phyloP scores from a whole-genome alignment of 2,113 vertebrate species.

The Mellivora capensis region DNA sequence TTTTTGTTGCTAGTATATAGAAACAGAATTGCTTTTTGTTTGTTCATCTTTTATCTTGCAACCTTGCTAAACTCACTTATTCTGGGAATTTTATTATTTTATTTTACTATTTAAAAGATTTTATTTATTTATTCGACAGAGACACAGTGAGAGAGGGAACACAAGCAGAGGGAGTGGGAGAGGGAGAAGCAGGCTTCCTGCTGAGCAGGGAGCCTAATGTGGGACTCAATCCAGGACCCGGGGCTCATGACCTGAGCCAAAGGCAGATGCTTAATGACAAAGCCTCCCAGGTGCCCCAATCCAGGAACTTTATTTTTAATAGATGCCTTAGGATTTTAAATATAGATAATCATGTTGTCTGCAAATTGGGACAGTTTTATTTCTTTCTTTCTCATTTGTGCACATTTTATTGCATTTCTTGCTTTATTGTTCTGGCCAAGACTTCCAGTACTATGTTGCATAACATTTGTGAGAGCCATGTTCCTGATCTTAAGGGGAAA shows the following conservation, averaged over 20 bases:
- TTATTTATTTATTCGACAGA: no score
- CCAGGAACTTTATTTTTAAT: neutral
- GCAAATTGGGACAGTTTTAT: neutral
- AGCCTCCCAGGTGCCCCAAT: no score
- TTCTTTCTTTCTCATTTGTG: neutral
- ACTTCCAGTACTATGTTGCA: neutral
- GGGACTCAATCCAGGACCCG: no score
- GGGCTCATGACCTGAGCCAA: no score
- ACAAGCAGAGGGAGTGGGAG: no score
- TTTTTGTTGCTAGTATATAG: neutral
- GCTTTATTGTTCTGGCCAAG: neutral
- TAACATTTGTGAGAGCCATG: neutral
- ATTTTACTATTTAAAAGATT: no score
- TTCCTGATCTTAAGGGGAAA: neutral
- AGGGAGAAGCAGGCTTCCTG: no score
- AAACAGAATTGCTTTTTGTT: neutral
- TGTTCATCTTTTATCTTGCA: neutral
- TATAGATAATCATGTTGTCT: neutral
- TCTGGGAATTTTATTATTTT: neutral
- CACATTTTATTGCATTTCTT: neutral
- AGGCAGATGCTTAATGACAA: no score
- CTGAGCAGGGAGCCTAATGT: no score
- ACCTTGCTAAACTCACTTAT: neutral
- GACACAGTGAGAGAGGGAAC: no score
- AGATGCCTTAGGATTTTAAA: neutral